Evolutionary conservation across 2,888 invertebrate genomes (phyloP).

Genomic region (Acrocera orbiculus): DNA sequence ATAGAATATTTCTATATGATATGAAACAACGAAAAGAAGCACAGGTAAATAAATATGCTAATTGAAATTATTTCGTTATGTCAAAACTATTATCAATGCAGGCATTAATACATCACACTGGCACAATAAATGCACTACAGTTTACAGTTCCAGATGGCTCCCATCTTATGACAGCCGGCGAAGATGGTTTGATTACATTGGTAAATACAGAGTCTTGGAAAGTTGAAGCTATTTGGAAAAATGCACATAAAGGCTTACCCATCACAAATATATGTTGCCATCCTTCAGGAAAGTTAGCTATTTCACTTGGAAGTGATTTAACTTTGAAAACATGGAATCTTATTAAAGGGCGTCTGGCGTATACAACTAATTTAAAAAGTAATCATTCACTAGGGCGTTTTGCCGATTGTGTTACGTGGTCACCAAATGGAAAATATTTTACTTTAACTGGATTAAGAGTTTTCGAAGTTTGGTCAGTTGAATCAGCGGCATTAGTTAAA

Average conservation of each 20-base stretch:
- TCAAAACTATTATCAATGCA: conserved; percentile 6
- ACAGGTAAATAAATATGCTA: no score
- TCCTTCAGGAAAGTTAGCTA: conserved; percentile 72
- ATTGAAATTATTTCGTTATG: no score
- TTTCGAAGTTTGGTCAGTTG: conserved; percentile 66
- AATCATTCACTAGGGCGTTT: conserved; percentile 34
- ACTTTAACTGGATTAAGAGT: conserved; percentile 51
- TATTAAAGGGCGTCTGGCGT: conserved; percentile 77
- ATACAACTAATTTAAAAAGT: conserved; percentile 66
- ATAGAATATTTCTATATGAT: conserved; percentile 71
- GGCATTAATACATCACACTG: conserved; percentile 57
- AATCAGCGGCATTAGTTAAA: conserved; percentile 53
- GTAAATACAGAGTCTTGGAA: conserved; percentile 74
- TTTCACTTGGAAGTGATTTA: conserved; percentile 71
- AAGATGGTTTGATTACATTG: conserved; percentile 69
- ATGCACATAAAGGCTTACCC: conserved; percentile 63
- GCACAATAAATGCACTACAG: conserved; percentile 60
- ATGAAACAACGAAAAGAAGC: conserved; percentile 59
- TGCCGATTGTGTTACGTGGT: conserved; percentile 46
- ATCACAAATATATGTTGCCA: conserved; percentile 66
- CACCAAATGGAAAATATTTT: conserved; percentile 59
- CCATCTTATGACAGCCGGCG: conserved; percentile 67
- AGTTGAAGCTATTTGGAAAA: conserved; percentile 61
- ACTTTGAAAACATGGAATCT: conserved; percentile 86
- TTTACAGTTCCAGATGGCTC: conserved; percentile 62